Percentiles rank a stretch among this genome's conserved stretches.
Evolutionary conservation across 2,888 invertebrate species (phyloP).

Genomic region (Cheiracanthium punctorium): DNA sequence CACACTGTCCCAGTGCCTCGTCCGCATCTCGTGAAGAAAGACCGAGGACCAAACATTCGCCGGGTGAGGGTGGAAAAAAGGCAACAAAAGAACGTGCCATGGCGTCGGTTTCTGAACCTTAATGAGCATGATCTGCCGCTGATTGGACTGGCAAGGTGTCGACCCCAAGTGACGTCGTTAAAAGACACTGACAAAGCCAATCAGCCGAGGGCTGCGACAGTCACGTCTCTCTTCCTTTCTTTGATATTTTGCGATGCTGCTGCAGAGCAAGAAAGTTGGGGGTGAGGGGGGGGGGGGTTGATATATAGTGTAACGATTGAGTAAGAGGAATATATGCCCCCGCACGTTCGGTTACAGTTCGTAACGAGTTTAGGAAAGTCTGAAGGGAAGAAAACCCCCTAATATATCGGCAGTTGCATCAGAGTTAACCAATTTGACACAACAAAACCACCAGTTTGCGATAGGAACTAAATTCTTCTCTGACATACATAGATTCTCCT

Average conservation of each 20-base stretch:
- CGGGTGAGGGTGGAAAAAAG: neutral
- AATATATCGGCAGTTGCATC: neutral
- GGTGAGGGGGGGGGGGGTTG: neutral
- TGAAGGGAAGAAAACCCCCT: neutral
- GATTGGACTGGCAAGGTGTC: constrained; percentile 63
- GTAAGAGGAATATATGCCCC: constrained; percentile 37
- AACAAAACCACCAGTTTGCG: neutral
- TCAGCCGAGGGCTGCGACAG: constrained; percentile 24
- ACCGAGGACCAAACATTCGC: constrained; percentile 12
- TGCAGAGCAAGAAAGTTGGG: neutral
- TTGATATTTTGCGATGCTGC: constrained; percentile 26
- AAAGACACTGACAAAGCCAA: constrained; percentile 67
- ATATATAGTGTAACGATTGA: neutral
- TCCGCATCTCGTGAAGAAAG: neutral
- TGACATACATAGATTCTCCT: neutral
- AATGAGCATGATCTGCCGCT: constrained; percentile 56
- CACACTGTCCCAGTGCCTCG: neutral
- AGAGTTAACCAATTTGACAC: neutral
- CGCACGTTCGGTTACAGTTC: constrained; percentile 30
- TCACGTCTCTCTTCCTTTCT: constrained; percentile 49
- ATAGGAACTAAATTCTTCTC: neutral
- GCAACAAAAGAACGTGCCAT: constrained; percentile 26
- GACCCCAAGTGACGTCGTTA: constrained; percentile 65
- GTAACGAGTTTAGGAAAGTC: constrained; percentile 41
- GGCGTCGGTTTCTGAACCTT: constrained; percentile 28